Base-by-base conservation (phyloP, 2,888 invertebrate species). In the Cetonia aurata region DNA sequence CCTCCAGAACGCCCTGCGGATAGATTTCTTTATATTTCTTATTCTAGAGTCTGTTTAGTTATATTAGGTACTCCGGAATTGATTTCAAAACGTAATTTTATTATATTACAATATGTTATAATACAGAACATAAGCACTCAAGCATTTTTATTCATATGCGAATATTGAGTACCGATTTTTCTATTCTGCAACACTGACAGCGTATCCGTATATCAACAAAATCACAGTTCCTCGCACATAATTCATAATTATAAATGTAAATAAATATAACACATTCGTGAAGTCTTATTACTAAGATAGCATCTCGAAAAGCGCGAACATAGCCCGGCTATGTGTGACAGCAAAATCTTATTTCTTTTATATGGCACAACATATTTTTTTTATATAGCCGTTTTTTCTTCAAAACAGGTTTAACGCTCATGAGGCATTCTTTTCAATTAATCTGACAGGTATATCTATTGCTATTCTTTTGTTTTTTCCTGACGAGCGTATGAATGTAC, bases 221-320 rank as follows among this genome's bases (percentile, higher is more conserved):
- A 37, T 37, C 10, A 8, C 10, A 37, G 6, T 37, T 4, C 37
- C 2, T 9, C n/a, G 37, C 37, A 19, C 19, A n/a, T 55, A 55
- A 55, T 55, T 55, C 12, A 55, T 33, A 55, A 55, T 55, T 55
- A 55, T 33, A 55, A 33, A 55, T 33, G 55, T 31, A 53, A 53
- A 53, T 53, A 53, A 25, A 53, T 53, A 15, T 50, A 25, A 52
- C 37, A 17, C 52, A 25, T 55, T 55, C 55, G 55, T 33, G 31
- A 33, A 55, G 13, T 13, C 33, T 55, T 31, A 55, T 55, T 55
- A 55, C 33, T 55, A 33, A 55, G 55, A 55, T 33, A 55, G 33
- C 6, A 55, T 55, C 37, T 37, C 33, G 55, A 13, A 33, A 31
- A 31, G n/a, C 33, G 33, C 31, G 13, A 13, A 13, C 33, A 13